Conservation (phyloP, 2,888 invertebrate species). For the Drosophila tanythrix region DNA sequence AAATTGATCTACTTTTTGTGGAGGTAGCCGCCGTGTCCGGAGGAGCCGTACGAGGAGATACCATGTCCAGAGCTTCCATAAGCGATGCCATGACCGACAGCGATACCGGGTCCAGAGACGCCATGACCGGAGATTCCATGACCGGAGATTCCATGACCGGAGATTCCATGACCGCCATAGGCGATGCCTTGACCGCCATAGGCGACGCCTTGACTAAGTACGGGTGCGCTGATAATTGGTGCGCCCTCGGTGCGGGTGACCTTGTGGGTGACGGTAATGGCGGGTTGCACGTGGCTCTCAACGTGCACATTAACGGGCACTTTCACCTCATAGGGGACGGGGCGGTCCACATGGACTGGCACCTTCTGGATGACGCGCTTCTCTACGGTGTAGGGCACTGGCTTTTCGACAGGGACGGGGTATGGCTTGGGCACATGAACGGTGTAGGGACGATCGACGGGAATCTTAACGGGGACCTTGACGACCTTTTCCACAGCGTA, state of each 20-base stretch:
- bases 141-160: constrained; percentile 40
- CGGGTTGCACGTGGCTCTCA: constrained; percentile 80
- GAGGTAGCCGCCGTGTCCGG: constrained; percentile 67
- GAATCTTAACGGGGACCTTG: constrained; percentile 88
- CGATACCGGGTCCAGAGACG: background rate
- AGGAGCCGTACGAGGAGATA: constrained; percentile 45
- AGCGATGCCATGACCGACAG: constrained; percentile 31
- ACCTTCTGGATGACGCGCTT: constrained; percentile 86
- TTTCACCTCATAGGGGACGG: constrained; percentile 89
- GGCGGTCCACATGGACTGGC: constrained; percentile 88
- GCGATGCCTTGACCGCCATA: constrained; percentile 41
- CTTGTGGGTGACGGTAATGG: constrained; percentile 62
- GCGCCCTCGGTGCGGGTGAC: constrained; percentile 57
- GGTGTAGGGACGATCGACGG: constrained; percentile 89
- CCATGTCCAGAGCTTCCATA: constrained; percentile 35
- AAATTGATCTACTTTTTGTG: constrained; percentile 83
- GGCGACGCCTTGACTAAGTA: constrained; percentile 49
- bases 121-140: constrained; percentile 50
- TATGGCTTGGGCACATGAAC: constrained; percentile 87
- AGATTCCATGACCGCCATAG: constrained; percentile 14
- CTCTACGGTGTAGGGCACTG: constrained; percentile 88
- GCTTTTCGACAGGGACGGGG: constrained; percentile 87
- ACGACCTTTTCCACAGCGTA: constrained; percentile 88
- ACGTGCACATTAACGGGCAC: constrained; percentile 86
- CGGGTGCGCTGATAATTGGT: constrained; percentile 65